Evolutionary conservation across 2,888 invertebrate genomes (phyloP).

Genomic region (Eupithecia pulchellata): DNA sequence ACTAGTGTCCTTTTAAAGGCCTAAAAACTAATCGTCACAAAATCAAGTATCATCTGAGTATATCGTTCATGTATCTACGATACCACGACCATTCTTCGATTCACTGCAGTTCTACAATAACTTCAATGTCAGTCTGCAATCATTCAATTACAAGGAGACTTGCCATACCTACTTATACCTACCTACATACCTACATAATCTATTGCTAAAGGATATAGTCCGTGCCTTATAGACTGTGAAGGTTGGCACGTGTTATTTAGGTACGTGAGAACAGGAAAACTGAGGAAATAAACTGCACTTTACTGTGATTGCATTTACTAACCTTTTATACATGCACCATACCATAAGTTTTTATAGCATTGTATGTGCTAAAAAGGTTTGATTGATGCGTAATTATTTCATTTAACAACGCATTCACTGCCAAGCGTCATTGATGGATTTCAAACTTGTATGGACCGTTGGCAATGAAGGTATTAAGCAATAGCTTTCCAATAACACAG

Average conservation of each 20-base stretch:
- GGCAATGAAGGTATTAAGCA: too few relatives aligned
- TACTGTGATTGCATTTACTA: slow-evolving; percentile 22
- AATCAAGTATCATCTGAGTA: neutral
- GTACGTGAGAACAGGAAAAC: slow-evolving; percentile 28
- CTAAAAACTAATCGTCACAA: too few relatives aligned
- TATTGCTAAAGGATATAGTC: slow-evolving; percentile 43
- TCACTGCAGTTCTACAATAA: slow-evolving; percentile 30
- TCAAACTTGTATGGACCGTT: too few relatives aligned
- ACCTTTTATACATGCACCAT: too few relatives aligned
- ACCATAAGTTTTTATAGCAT: too few relatives aligned
- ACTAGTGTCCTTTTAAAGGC: too few relatives aligned
- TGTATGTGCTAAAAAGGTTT: slow-evolving; percentile 3
- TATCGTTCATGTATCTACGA: neutral
- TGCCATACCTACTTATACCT: slow-evolving; percentile 25
- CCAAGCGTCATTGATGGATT: too few relatives aligned
- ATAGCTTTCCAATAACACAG: too few relatives aligned
- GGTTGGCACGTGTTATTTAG: slow-evolving; percentile 25
- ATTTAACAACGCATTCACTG: too few relatives aligned
- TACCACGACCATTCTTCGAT: neutral
- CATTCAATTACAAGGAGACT: slow-evolving; percentile 58
- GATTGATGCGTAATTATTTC: neutral
- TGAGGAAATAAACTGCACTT: slow-evolving; percentile 14
- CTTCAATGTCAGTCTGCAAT: slow-evolving; percentile 61
- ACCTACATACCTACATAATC: slow-evolving; percentile 3
- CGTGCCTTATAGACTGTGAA: slow-evolving; percentile 44